Evolutionary conservation across 2,797 vertebrate genomes (phyloP), one percentile per base, ranked within the genome.

Genomic region (Acridotheres tristis): DNA sequence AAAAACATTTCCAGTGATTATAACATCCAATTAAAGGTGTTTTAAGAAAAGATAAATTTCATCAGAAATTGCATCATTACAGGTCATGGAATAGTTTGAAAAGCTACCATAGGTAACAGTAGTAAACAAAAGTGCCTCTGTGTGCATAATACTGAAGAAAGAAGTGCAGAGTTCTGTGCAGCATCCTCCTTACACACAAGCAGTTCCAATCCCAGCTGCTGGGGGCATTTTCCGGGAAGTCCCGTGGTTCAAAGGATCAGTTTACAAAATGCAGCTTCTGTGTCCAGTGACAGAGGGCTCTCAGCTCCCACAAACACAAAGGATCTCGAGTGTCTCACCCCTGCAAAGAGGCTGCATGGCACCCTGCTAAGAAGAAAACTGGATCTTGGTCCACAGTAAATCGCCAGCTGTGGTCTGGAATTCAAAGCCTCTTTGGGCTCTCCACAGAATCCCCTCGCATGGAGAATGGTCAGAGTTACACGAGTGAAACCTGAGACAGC

Each of bases 1-100:
- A 94, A 95, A 96, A 96, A 89, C 96, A 95, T 89, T 91, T 96
- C 92, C 95, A 96, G 93, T 96, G 91, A 90, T 80, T 76, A 59
- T 78, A 93, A 79, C 85, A 83, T 89, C 92, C 71, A 93, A 86
- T 84, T 69, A 78, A 94, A 93, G 54, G 88, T 86, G 85, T 66
- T 75, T 78, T 93, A 95, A 91, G 90, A 96, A 94, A 93, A 92
- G 89, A 88, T 22, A 87, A 89, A 96, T 89, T 77, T 89, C 66
- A 87, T 78, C 75, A 90, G 92, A 96, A 95, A 95, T 89, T 85
- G 65, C 73, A 93, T 83, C 61, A 85, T 93, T 90, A 93, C 76
- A 93, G 47, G 48, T 94, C 75, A 89, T 53, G 88, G 91, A 94
- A 93, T 72, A 93, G 63, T 95, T 22, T 57, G 89, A 89, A 90